Percentiles rank a stretch among this genome's conserved stretches.
phyloP scores from a whole-genome alignment of 2,113 vertebrate genomes.

The Erpornis zantholeuca region DNA sequence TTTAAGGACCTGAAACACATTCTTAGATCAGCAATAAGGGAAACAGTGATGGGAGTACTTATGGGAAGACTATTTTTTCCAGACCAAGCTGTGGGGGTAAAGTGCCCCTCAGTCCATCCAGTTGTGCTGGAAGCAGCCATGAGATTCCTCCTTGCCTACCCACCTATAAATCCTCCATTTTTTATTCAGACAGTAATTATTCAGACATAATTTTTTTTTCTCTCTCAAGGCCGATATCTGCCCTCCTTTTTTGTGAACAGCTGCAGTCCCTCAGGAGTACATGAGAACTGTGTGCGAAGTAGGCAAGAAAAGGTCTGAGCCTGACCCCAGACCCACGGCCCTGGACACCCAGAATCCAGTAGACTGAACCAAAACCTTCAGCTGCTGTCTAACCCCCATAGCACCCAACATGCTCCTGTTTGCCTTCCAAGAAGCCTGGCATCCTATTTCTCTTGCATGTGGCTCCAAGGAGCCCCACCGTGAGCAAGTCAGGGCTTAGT shows the following conservation, averaged over 20 bases:
- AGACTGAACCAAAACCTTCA: neutral
- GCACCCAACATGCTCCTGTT: neutral
- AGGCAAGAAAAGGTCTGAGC: neutral
- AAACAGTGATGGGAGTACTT: neutral
- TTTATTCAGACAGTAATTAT: neutral
- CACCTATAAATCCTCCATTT: neutral
- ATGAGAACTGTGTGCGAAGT: neutral
- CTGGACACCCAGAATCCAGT: neutral
- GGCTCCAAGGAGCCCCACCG: fast-evolving
- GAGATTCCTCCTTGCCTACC: neutral
- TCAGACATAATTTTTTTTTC: neutral
- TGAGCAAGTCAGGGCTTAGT: neutral
- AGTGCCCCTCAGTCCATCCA: neutral
- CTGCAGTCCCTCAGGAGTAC: neutral
- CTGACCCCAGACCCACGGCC: fast-evolving
- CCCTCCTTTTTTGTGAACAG: neutral
- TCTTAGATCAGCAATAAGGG: neutral
- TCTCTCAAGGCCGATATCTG: neutral
- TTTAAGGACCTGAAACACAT: neutral
- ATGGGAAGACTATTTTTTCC: neutral
- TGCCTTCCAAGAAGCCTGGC: neutral
- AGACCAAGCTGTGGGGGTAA: neutral
- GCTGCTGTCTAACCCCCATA: neutral
- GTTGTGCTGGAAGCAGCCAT: neutral
- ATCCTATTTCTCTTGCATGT: neutral